Percentiles rank a stretch among this genome's conserved stretches.
phyloP scores from a whole-genome alignment of 2,888 invertebrate species.

The Melipona bicolor region DNA sequence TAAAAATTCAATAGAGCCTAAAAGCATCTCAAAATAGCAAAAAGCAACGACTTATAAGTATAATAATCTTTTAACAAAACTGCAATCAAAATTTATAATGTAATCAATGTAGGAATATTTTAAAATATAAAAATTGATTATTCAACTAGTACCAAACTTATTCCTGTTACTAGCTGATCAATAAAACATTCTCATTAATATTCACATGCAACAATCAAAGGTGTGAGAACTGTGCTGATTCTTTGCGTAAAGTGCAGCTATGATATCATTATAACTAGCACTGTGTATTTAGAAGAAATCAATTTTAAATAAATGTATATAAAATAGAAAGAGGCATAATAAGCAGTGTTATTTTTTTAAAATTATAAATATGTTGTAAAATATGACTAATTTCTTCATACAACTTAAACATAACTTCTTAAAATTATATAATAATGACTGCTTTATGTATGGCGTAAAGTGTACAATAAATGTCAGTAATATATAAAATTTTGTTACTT shows the following conservation, averaged over 20 bases:
- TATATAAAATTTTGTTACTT: slow-evolving; percentile 31
- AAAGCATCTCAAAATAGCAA: slow-evolving; percentile 56
- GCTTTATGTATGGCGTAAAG: slow-evolving; percentile 47
- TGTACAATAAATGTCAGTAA: slow-evolving; percentile 36
- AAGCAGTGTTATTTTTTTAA: not conserved
- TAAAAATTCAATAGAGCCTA: slow-evolving; percentile 33
- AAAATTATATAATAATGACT: slow-evolving; percentile 47
- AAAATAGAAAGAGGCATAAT: slow-evolving; percentile 16
- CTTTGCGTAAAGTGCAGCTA: slow-evolving; percentile 51
- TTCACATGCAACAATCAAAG: slow-evolving; percentile 60
- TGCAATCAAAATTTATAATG: slow-evolving; percentile 31
- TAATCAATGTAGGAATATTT: slow-evolving; percentile 30
- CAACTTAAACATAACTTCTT: slow-evolving; percentile 29
- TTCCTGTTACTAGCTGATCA: slow-evolving; percentile 63
- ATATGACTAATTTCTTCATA: slow-evolving; percentile 43
- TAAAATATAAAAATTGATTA: slow-evolving; percentile 19
- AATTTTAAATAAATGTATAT: slow-evolving; percentile 31
- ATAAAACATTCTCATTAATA: slow-evolving; percentile 50
- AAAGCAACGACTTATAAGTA: slow-evolving; percentile 45
- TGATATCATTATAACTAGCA: slow-evolving; percentile 42
- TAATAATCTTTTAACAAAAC: slow-evolving; percentile 29
- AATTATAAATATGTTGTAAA: slow-evolving; percentile 24
- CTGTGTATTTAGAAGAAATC: slow-evolving; percentile 54
- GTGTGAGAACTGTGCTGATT: slow-evolving; percentile 40
- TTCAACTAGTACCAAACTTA: slow-evolving; percentile 64